Evolutionary conservation across 2,888 invertebrate species (phyloP).

Genomic region (Flexamia atlantica): DNA sequence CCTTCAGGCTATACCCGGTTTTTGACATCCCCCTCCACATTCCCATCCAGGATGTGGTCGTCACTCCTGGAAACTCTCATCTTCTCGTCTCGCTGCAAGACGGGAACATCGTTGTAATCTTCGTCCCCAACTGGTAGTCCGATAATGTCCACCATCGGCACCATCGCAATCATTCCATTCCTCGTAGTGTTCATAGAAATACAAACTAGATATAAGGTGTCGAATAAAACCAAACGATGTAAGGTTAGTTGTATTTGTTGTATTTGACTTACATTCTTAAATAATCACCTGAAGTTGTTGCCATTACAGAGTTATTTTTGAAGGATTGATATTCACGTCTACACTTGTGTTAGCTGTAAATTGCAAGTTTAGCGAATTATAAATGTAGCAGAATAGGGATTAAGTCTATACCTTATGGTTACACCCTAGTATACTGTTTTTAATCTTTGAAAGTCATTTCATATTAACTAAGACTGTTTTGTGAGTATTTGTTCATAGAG

Average conservation of each 20-base stretch:
- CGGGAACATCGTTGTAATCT: conserved; percentile 77
- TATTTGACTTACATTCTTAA: conserved; percentile 1
- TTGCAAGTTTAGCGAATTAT: background rate
- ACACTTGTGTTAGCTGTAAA: background rate
- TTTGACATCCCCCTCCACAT: conserved; percentile 77
- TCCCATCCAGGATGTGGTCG: conserved; percentile 76
- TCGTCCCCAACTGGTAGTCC: conserved; percentile 71
- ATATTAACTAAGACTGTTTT: background rate
- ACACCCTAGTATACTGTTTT: too few species aligned
- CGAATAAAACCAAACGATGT: background rate
- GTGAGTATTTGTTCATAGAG: background rate
- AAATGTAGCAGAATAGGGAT: background rate
- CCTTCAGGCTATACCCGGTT: conserved; percentile 76
- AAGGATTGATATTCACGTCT: conserved; percentile 16
- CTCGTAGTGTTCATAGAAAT: conserved; percentile 35
- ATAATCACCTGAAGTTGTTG: background rate
- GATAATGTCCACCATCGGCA: background rate
- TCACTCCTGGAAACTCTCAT: conserved; percentile 78
- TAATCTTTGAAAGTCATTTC: background rate
- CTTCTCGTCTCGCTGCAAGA: conserved; percentile 79
- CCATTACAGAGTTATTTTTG: background rate
- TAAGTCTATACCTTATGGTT: background rate
- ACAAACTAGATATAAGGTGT: conserved; percentile 5
- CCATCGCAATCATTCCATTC: conserved; percentile 51
- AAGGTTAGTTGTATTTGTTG: conserved; percentile 17